These are phyloP conservation scores for Erynnis tages DNA, from an alignment of 2,888 invertebrate species.

Conservation along the genomic window DNA sequence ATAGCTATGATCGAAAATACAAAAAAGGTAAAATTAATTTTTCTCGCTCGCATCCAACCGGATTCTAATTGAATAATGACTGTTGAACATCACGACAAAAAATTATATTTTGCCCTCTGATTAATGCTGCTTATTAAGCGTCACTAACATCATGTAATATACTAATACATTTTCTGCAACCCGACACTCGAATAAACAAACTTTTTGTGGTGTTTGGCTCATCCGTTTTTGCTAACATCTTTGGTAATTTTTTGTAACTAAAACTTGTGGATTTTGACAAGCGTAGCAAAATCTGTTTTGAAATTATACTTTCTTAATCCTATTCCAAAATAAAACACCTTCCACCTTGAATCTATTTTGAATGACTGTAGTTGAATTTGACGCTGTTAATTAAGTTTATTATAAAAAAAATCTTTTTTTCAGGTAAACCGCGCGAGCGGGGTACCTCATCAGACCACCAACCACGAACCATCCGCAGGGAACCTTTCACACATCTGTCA, in stretches of 20 bases:
- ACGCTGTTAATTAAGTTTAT: not conserved
- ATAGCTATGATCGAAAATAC: not conserved
- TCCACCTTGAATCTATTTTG: no score
- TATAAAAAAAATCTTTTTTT: slow-evolving; percentile 37
- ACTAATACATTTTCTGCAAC: slow-evolving; percentile 25
- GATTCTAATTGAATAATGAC: slow-evolving; percentile 32
- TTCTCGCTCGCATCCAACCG: slow-evolving; percentile 24
- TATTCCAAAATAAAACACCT: not conserved
- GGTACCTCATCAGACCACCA: slow-evolving; percentile 57
- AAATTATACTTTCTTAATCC: no score
- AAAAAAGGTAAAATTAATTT: not conserved
- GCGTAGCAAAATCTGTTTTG: slow-evolving; percentile 1
- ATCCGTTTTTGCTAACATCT: slow-evolving; percentile 13
- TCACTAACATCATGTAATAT: slow-evolving; percentile 34
- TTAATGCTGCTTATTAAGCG: slow-evolving; percentile 33
- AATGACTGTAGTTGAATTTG: no score
- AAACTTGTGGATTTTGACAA: slow-evolving; percentile 4
- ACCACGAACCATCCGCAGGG: slow-evolving; percentile 59
- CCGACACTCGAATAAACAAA: slow-evolving; percentile 21
- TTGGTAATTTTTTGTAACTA: slow-evolving; percentile 7
- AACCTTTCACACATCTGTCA: slow-evolving; percentile 85
- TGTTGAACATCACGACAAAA: slow-evolving; percentile 29
- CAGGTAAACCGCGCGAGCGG: slow-evolving; percentile 77
- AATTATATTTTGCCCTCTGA: slow-evolving; percentile 33
- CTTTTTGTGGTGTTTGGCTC: slow-evolving; percentile 10